These are phyloP conservation scores for Drosophila robusta DNA, from an alignment of 2,888 invertebrate species.

Conservation along the genomic window DNA sequence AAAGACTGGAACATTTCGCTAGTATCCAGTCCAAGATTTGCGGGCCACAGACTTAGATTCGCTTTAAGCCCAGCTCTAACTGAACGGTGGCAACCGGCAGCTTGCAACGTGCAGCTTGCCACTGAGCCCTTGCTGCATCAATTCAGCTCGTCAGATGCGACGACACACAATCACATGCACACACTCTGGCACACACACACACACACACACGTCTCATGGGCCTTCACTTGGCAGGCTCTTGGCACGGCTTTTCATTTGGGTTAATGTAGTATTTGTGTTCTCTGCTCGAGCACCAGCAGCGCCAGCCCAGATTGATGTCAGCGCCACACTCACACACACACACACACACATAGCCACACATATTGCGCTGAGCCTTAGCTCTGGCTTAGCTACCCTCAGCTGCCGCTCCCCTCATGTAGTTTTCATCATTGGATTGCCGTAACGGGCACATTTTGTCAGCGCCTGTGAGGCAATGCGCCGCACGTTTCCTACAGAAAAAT, in stretches of 20 bases:
- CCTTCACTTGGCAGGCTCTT: conserved; percentile 68
- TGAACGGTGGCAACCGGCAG: conserved; percentile 30
- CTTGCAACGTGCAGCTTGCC: conserved; percentile 29
- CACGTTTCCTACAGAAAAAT: conserved; percentile 71
- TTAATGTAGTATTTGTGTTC: conserved; percentile 77
- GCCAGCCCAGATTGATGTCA: conserved; percentile 61
- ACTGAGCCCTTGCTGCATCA: conserved; percentile 38
- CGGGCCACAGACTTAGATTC: conserved; percentile 11
- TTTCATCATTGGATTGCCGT: conserved; percentile 74
- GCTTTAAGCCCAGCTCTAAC: conserved; percentile 30
- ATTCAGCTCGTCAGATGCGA: conserved; percentile 51
- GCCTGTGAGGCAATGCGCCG: conserved; percentile 51
- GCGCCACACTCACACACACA: conserved; percentile 16
- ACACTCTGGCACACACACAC: conserved; percentile 18
- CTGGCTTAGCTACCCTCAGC: conserved; percentile 32
- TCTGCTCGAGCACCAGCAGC: conserved; percentile 43
- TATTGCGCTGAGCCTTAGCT: conserved; percentile 12
- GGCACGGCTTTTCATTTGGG: conserved; percentile 74
- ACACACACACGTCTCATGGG: conserved; percentile 52
- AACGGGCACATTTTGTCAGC: conserved; percentile 77
- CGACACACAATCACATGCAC: conserved; percentile 22
- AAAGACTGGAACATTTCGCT: neutral
- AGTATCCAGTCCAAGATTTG: neutral
- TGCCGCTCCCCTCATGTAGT: conserved; percentile 10
- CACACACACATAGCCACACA: conserved; percentile 13